These are phyloP conservation scores for Portevinia maculata DNA, from an alignment of 2,888 invertebrate species.

Conservation along the genomic window DNA sequence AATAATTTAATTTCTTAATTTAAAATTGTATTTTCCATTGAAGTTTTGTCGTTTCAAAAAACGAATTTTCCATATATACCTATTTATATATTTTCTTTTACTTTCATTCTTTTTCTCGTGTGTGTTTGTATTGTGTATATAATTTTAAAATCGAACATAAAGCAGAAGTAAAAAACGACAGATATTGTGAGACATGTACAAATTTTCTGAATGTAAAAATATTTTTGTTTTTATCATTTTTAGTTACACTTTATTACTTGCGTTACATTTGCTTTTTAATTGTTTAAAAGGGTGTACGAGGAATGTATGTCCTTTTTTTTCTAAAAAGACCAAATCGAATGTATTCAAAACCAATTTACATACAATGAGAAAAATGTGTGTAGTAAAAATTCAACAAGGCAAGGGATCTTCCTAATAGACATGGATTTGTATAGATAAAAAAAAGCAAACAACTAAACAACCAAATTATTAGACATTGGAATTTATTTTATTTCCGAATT, in stretches of 20 bases:
- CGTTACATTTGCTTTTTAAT: neutral
- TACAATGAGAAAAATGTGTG: conserved; percentile 7
- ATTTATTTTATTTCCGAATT: conserved; percentile 1
- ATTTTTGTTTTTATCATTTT: neutral
- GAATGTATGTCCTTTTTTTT: conserved; percentile 5
- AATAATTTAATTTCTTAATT: conserved; percentile 18
- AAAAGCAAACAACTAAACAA: neutral
- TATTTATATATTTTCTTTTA: neutral
- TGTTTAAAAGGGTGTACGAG: conserved; percentile 2
- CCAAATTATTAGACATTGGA: neutral
- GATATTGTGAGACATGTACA: conserved; percentile 20
- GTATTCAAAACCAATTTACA: conserved; percentile 9
- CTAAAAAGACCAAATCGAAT: neutral
- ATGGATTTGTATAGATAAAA: neutral
- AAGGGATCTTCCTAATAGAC: neutral
- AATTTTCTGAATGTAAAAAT: conserved; percentile 26
- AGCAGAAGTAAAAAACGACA: neutral
- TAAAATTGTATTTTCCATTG: conserved; percentile 3
- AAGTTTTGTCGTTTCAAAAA: neutral
- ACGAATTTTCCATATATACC: neutral
- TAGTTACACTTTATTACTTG: neutral
- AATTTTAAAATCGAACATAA: conserved; percentile 13
- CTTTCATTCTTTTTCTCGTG: conserved; percentile 33
- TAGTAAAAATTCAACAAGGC: conserved; percentile 6
- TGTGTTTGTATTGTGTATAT: conserved; percentile 16